Percentiles rank a stretch among this genome's conserved stretches.
Evolutionary conservation across 2,797 vertebrate species (phyloP).

Genomic region (Clarias fuscus): DNA sequence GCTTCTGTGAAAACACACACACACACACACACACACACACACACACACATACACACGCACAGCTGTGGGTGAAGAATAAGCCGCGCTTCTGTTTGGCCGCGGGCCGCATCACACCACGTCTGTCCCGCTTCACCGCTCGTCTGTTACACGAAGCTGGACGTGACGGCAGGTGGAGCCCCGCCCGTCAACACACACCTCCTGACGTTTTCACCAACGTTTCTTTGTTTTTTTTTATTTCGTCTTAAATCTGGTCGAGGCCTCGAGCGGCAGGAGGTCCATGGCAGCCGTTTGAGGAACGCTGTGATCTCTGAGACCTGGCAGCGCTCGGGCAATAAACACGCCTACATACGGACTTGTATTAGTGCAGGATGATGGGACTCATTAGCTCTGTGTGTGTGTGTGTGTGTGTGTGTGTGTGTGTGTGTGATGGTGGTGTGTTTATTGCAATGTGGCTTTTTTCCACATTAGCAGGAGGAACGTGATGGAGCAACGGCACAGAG

Average conservation of each 20-base stretch:
- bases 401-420: constrained; percentile 18
- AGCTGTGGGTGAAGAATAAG: background rate
- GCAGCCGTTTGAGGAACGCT: background rate
- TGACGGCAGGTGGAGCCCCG: background rate
- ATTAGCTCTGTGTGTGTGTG: constrained; percentile 1
- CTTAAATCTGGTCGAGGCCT: background rate
- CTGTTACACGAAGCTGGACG: background rate
- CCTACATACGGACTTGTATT: background rate
- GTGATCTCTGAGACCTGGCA: background rate
- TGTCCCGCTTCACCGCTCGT: too few species aligned
- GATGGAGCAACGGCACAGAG: constrained; percentile 33
- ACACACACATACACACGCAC: too few species aligned
- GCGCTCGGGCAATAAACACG: background rate
- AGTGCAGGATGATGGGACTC: constrained; percentile 17
- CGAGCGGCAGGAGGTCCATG: background rate
- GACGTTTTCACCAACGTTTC: background rate
- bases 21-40: too few species aligned
- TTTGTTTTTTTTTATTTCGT: background rate
- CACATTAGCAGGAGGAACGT: constrained; percentile 23
- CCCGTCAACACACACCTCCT: background rate
- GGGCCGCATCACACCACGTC: background rate
- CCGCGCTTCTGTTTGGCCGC: background rate
- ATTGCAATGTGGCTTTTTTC: constrained; percentile 28
- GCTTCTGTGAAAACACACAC: too few species aligned
- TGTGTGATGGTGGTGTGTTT: constrained; percentile 13